Percentiles rank a stretch among this genome's conserved stretches.
Conservation (phyloP, 2,113 vertebrate species). For the Machaerirhynchus nigripectus region DNA sequence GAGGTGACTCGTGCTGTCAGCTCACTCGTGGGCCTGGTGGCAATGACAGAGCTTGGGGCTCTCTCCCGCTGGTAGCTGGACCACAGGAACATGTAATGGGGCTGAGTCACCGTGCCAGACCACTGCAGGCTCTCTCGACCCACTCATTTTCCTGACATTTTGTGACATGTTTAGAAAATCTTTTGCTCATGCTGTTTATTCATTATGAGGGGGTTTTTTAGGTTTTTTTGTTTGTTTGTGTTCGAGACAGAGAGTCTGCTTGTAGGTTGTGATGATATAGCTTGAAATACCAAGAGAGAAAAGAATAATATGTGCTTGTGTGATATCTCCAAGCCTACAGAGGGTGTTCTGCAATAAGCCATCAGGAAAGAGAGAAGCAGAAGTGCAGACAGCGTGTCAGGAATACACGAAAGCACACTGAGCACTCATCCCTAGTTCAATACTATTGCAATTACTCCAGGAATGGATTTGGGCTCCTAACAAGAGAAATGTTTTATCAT, state of each 20-base stretch:
- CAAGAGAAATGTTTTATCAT: not conserved
- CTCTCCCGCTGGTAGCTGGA: not conserved
- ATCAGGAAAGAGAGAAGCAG: not conserved
- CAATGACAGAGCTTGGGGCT: not conserved
- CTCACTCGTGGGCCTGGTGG: not conserved
- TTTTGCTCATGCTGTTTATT: not conserved
- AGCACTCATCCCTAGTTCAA: not conserved
- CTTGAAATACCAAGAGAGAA: not conserved
- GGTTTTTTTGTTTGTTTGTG: not conserved
- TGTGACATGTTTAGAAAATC: not conserved
- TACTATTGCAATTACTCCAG: not conserved
- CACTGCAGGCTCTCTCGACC: not conserved
- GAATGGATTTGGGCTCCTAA: not conserved
- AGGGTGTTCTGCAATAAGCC: not conserved
- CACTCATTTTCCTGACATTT: not conserved
- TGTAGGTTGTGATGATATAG: not conserved
- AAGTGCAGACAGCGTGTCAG: not conserved
- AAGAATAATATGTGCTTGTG: not conserved
- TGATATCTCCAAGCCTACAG: not conserved
- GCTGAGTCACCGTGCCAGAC: constrained; percentile 30
- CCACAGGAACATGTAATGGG: not conserved
- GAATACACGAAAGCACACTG: not conserved
- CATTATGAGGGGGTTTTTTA: not conserved
- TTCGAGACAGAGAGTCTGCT: not conserved
- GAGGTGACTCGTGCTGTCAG: not conserved